phyloP scores from a whole-genome alignment of 2,113 vertebrate species.

The Triplophysa dalaica region DNA sequence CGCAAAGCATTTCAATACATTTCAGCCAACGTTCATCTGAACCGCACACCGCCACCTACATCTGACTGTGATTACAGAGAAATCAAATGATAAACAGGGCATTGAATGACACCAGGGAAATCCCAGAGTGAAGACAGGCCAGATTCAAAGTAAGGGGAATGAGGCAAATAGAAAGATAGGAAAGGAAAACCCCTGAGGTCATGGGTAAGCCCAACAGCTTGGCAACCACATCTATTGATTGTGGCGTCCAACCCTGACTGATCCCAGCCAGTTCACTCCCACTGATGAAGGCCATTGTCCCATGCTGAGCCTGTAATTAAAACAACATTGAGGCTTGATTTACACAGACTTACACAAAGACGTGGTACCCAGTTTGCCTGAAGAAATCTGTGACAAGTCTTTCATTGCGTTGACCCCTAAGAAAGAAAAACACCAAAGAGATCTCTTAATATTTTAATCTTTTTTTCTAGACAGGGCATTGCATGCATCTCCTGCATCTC shows the following conservation, averaged over 20 bases:
- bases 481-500: neutral
- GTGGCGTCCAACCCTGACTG: constrained; percentile 56
- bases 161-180: constrained; percentile 7
- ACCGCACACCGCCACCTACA: constrained; percentile 27
- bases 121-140: constrained; percentile 61
- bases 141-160: constrained; percentile 55
- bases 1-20: neutral
- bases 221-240: constrained; percentile 55
- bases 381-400: neutral
- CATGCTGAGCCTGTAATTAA: constrained; percentile 60
- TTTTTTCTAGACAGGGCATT: neutral
- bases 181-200: constrained; percentile 62
- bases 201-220: constrained; percentile 63
- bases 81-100: constrained; percentile 62
- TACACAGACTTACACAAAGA: constrained; percentile 25
- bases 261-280: constrained; percentile 62
- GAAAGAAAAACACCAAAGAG: neutral
- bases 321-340: constrained; percentile 50
- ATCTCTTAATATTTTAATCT: neutral
- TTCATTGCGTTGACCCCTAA: neutral
- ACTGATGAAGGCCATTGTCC: constrained; percentile 64
- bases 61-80: constrained; percentile 68
- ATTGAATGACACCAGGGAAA: constrained; percentile 59
- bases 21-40: neutral
- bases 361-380: neutral